A percentile compares a stretch with the other conserved stretches of the same genome.
Conservation (phyloP, 23 tunicate genomes). For the Oikopleura dioica region DNA sequence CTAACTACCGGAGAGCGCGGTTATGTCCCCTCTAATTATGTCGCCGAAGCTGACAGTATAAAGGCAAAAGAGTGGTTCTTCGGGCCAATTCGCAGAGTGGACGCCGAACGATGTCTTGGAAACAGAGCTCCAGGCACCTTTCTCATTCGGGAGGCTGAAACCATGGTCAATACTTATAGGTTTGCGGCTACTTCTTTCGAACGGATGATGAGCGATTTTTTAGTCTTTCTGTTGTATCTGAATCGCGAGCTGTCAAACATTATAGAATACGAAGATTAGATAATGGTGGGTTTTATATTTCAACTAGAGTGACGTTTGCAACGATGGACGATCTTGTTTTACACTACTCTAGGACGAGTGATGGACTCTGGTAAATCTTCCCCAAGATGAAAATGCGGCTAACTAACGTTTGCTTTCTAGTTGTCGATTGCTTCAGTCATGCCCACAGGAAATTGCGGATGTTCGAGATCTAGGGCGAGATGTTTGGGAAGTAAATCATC, state of each 20-base stretch:
- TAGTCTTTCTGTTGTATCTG: conserved; percentile 24
- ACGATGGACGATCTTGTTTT: conserved; percentile 45
- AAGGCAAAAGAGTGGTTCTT: conserved; percentile 91
- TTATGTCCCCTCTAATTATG: conserved; percentile 86
- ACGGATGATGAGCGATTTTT: conserved; percentile 21
- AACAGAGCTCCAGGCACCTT: conserved; percentile 28
- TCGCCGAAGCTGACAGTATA: conserved; percentile 81
- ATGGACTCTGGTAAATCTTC: conserved; percentile 12
- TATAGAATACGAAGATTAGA: conserved; percentile 40
- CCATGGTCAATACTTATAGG: conserved; percentile 19
- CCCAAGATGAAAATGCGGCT: too few species aligned
- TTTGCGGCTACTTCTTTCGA: too few species aligned
- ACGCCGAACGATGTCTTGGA: conserved; percentile 27
- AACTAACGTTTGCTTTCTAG: too few species aligned
- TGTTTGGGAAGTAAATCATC: conserved; percentile 80
- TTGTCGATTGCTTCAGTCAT: conserved; percentile 41
- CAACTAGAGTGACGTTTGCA: conserved; percentile 71
- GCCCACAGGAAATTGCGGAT: conserved; percentile 76
- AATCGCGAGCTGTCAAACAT: conserved; percentile 43
- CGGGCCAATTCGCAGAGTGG: conserved; percentile 32
- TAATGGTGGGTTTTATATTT: conserved; percentile 85
- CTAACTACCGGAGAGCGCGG: conserved; percentile 34
- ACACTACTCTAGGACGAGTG: conserved; percentile 35
- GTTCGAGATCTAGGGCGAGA: conserved; percentile 53
- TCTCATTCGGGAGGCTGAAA: conserved; percentile 74